Evolutionary conservation across 2,888 invertebrate genomes (phyloP).

Genomic region (Apamea sordens): DNA sequence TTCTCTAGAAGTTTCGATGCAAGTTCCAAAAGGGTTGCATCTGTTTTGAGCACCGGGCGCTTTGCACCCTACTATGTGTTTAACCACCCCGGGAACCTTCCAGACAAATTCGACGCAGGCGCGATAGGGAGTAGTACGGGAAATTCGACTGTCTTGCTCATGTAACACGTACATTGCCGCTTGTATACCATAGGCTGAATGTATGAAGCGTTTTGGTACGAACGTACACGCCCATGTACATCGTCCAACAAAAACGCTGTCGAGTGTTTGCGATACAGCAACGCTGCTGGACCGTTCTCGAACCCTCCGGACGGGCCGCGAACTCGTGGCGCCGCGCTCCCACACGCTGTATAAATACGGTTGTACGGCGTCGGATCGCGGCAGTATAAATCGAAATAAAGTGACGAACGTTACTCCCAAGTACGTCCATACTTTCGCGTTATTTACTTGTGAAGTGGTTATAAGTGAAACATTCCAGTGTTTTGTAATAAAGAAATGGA

Average conservation of each 20-base stretch:
- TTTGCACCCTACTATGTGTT: slow-evolving; percentile 47
- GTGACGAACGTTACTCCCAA: slow-evolving; percentile 72
- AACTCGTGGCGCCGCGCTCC: slow-evolving; percentile 76
- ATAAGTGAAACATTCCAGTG: slow-evolving; percentile 85
- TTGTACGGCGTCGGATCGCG: slow-evolving; percentile 70
- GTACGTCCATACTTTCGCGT: slow-evolving; percentile 70
- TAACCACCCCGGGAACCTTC: slow-evolving; percentile 63
- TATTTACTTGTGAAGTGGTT: slow-evolving; percentile 79
- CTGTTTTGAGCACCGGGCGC: slow-evolving; percentile 5
- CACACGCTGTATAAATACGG: slow-evolving; percentile 83
- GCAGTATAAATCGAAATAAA: slow-evolving; percentile 83
- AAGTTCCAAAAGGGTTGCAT: slow-evolving; percentile 31
- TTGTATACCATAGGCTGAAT: slow-evolving; percentile 39
- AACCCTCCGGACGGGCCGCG: slow-evolving; percentile 77
- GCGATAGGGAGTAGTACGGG: slow-evolving; percentile 26
- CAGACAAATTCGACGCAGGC: slow-evolving; percentile 61
- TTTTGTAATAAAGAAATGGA: slow-evolving; percentile 85
- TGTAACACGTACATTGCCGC: slow-evolving; percentile 56
- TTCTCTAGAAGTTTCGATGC: slow-evolving; percentile 36
- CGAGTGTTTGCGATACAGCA: slow-evolving; percentile 48
- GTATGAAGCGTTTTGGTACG: slow-evolving; percentile 32
- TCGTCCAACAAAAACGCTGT: slow-evolving; percentile 25
- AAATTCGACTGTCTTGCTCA: slow-evolving; percentile 26
- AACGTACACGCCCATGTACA: slow-evolving; percentile 57
- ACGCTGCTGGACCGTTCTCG: slow-evolving; percentile 64